phyloP scores from a whole-genome alignment of 2,888 invertebrate species.

The Lasioglossum morio region DNA sequence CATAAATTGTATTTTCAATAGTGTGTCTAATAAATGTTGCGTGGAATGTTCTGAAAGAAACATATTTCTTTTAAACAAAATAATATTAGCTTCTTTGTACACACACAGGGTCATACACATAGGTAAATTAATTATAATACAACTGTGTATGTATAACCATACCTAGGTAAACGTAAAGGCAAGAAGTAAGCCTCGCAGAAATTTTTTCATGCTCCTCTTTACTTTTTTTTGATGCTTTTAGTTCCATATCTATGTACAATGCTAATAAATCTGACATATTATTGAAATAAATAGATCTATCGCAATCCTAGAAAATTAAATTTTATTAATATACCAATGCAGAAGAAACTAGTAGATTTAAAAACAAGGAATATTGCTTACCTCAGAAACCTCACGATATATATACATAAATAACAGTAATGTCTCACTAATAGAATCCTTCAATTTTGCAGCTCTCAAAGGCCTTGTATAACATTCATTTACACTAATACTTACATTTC shows the following conservation, averaged over 20 bases:
- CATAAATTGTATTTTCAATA: constrained; percentile 81
- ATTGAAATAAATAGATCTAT: constrained; percentile 81
- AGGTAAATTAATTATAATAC: neutral
- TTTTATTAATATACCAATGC: constrained; percentile 19
- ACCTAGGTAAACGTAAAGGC: constrained; percentile 81
- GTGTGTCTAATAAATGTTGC: constrained; percentile 80
- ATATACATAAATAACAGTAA: constrained; percentile 83
- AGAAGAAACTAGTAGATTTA: neutral
- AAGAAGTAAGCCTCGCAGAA: constrained; percentile 78
- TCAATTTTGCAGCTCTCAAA: constrained; percentile 82
- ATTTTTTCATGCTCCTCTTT: constrained; percentile 77
- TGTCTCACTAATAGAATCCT: constrained; percentile 82
- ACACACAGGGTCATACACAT: neutral
- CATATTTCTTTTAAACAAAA: constrained; percentile 1
- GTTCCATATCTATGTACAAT: constrained; percentile 84
- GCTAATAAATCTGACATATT: constrained; percentile 84
- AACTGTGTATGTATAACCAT: constrained; percentile 29
- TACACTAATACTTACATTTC: constrained; percentile 81
- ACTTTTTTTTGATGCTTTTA: constrained; percentile 82
- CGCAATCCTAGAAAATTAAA: constrained; percentile 76
- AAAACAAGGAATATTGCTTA: constrained; percentile 69
- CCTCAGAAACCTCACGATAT: constrained; percentile 82
- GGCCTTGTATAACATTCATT: constrained; percentile 83
- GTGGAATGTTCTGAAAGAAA: constrained; percentile 80
- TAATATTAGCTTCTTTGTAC: neutral